Base-by-base conservation (phyloP, 2,113 vertebrate genomes). In the Solea solea region DNA sequence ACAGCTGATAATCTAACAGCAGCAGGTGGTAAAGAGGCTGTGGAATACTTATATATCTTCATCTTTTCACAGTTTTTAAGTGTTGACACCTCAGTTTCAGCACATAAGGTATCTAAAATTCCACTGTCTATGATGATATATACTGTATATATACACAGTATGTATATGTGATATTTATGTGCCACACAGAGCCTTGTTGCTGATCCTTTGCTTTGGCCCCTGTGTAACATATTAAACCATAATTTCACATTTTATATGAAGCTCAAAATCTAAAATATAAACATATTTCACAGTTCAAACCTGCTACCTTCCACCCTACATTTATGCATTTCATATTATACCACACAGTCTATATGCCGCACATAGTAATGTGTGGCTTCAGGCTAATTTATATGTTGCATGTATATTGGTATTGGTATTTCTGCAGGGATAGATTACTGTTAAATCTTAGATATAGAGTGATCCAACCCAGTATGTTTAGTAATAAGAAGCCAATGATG, bases 401-500 rank as follows among this genome's bases (percentile, higher is more conserved):
- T 74, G 27, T 48, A 69, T 0, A 10, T 57, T 9, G 13, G 27
- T 21, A 21, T 61, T 70, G 46, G 27, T 55, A 57, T 84, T 77
- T 85, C 72, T 77, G 21, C 69, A 72, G 78, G 66, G 62, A 65
- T 64, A 42, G 58, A 81, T 76, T 84, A 75, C 69, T 71, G 79
- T 48, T 64, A 49, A 79, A 48, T 84, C 57, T 52, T 12, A 64
- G 72, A 72, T 69, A 76, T 41, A 64, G 57, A 64, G 68, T 76
- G 82, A 90, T 89, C 72, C 65, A 62, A 27, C 61, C 79, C 69
- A 72, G 46, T 64, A 62, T 72, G 56, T 84, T 74, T 51, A 48
- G 55, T 76, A 86, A 86, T 86, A 72, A 86, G 80, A 48, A 86
- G 81, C 65, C 68, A 58, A 59, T 41, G 63, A 53, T 85, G 87